These are phyloP conservation scores for Stegodyphus dumicola DNA, from an alignment of 1,140 invertebrate genomes.

Conservation along the genomic window DNA sequence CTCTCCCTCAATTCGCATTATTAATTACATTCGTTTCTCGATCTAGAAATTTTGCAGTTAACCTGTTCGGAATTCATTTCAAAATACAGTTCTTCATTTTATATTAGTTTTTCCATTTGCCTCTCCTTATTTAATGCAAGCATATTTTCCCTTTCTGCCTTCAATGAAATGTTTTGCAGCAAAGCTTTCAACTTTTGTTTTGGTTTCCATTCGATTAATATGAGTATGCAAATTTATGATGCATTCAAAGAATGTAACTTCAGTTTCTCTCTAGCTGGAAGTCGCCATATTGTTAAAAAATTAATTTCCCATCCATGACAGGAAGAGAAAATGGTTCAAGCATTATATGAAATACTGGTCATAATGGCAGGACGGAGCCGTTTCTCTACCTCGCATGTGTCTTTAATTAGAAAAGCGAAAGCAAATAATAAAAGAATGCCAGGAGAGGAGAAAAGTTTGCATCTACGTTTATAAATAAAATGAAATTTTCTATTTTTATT, in stretches of 20 bases:
- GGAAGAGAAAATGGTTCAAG: not conserved
- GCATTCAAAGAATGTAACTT: conserved; percentile 13
- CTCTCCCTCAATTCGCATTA: conserved; percentile 13
- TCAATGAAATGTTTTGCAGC: conserved; percentile 2
- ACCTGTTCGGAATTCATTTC: conserved; percentile 41
- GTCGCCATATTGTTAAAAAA: conserved; percentile 24
- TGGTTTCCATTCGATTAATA: conserved; percentile 44
- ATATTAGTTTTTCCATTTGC: conserved; percentile 13
- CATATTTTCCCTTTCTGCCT: not conserved
- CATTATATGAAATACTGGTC: too few relatives aligned
- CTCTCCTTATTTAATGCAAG: conserved; percentile 8
- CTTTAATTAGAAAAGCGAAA: too few relatives aligned
- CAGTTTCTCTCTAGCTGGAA: conserved; percentile 9
- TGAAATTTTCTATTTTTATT: too few relatives aligned
- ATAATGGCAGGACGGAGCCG: too few relatives aligned
- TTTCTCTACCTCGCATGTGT: too few relatives aligned
- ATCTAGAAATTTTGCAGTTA: not conserved
- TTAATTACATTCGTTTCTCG: conserved; percentile 16
- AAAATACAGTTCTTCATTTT: conserved; percentile 37
- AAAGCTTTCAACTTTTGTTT: conserved; percentile 3
- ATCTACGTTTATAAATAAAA: too few relatives aligned
- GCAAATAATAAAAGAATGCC: too few relatives aligned
- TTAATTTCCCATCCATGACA: conserved; percentile 18
- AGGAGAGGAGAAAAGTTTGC: too few relatives aligned
- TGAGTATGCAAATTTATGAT: conserved; percentile 53